Conservation (phyloP, 2,797 vertebrate species). For the Oreonectes daqikongensis region DNA sequence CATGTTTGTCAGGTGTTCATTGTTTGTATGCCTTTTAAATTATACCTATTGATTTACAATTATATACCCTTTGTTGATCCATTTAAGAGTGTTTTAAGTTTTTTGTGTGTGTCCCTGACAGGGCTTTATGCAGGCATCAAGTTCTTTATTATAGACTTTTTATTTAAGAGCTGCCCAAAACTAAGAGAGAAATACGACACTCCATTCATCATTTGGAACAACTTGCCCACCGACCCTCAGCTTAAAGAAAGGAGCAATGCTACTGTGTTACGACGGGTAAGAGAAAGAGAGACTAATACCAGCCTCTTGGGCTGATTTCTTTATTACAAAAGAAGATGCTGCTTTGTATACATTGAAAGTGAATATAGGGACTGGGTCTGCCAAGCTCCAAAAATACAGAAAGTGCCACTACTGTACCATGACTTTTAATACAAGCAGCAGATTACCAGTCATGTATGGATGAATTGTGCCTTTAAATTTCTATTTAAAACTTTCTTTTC, state of each 20-base stretch:
- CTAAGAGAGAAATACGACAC: conserved; percentile 96
- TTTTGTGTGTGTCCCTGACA: conserved; percentile 58
- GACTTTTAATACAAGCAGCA: not conserved
- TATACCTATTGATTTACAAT: no score
- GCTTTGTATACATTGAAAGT: not conserved
- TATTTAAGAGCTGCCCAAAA: conserved; percentile 96
- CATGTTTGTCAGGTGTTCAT: no score
- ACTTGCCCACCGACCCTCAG: conserved; percentile 94
- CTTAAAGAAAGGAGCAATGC: conserved; percentile 92
- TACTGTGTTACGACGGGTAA: conserved; percentile 86
- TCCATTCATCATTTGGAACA: conserved; percentile 92
- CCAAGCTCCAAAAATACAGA: not conserved
- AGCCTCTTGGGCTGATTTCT: not conserved
- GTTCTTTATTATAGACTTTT: conserved; percentile 97
- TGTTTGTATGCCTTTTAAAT: no score
- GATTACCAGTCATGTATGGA: not conserved
- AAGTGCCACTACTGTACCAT: not conserved
- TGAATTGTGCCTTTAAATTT: not conserved
- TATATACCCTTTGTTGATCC: no score
- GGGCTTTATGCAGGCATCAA: conserved; percentile 94
- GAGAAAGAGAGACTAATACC: conserved; percentile 34
- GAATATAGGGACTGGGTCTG: not conserved
- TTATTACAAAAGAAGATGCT: no score
- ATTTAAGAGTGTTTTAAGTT: not conserved
- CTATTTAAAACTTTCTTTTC: no score